phyloP scores from a whole-genome alignment of 2,888 invertebrate genomes.

The Dicyrtomina minuta region DNA sequence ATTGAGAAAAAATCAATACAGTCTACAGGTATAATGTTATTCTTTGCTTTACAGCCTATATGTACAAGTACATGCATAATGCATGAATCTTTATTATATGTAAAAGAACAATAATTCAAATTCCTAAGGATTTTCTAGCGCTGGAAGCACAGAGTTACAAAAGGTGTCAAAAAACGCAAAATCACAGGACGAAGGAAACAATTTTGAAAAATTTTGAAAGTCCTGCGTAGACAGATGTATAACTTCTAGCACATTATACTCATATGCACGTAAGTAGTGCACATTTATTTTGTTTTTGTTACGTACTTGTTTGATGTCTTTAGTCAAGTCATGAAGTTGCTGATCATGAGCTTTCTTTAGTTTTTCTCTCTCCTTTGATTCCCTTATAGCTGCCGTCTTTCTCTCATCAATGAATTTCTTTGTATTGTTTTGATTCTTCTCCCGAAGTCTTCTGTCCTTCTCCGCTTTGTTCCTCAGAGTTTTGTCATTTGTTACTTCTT shows the following conservation, averaged over 20 bases:
- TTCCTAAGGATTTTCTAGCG: too few relatives aligned
- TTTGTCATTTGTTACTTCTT: conserved; percentile 94
- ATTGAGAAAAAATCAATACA: neutral
- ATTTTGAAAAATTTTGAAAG: too few relatives aligned
- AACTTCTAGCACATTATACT: neutral
- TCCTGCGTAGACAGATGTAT: too few relatives aligned
- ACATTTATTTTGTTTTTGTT: too few relatives aligned
- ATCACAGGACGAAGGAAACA: neutral
- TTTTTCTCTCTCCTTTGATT: conserved; percentile 87
- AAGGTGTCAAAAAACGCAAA: too few relatives aligned
- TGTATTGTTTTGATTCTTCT: conserved; percentile 96
- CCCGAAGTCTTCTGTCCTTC: conserved; percentile 86
- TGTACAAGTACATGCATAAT: too few relatives aligned
- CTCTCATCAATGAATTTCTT: conserved; percentile 96
- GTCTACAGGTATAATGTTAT: too few relatives aligned
- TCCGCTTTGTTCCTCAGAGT: conserved; percentile 94
- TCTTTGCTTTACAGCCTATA: too few relatives aligned
- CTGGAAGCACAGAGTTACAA: neutral
- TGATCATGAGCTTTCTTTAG: conserved; percentile 88
- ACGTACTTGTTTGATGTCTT: conserved; percentile 81
- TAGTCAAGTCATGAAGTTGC: conserved; percentile 83
- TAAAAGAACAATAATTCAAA: too few relatives aligned
- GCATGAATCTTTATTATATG: too few relatives aligned
- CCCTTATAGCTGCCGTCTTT: conserved; percentile 82
- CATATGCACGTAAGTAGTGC: too few relatives aligned